Evolutionary conservation across 2,888 invertebrate species (phyloP), one percentile per base, ranked within the genome.

Genomic region (Phaonia tiefii): DNA sequence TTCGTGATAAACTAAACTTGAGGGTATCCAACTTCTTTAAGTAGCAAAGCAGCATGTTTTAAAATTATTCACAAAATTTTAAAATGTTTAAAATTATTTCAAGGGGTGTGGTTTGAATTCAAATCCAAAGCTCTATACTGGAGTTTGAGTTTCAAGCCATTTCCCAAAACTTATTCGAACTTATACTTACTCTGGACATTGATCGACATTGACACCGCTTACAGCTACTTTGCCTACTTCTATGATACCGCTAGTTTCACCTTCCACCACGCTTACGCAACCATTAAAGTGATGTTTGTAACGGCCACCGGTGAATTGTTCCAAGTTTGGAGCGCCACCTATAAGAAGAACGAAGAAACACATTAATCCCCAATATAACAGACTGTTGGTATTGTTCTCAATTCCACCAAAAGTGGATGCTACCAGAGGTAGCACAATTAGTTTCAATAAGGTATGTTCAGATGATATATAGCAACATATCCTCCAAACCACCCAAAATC

Each of bases 241-340:
- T 78, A 97, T 91, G 54, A 93, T 92, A 79, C 93, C 93, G 17
- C 93, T 91, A 87, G 93, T 92, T 91, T 95, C 95, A 76, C 97
- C 93, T 88, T 95, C 95, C 51, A 98, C 92, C 71, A 95, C 94
- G 86, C 96, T 95, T 76, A 98, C 94, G 90, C 98, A 98, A 15
- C 98, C 98, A 67, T 91, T 92, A 87, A 98, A 96, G 22, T 96
- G 96, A 15, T 92, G 90, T 31, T 89, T 90, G 88, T 94, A 95
- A 83, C 94, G 93, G 83, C 94, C 93, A 49, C 93, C 93, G 26
- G 95, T 94, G 92, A 95, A 94, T 83, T 92, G 91, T 60, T 92
- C 90, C 65, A 93, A 91, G 84, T 97, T 94, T 0, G 98, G 98
- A 11, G 96, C 93, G 56, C 98, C 98, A 86, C 98, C 97, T 95